Evolutionary conservation across 1,140 invertebrate species (phyloP), one percentile per base, ranked within the genome.

Genomic region (Andricus grossulariae): DNA sequence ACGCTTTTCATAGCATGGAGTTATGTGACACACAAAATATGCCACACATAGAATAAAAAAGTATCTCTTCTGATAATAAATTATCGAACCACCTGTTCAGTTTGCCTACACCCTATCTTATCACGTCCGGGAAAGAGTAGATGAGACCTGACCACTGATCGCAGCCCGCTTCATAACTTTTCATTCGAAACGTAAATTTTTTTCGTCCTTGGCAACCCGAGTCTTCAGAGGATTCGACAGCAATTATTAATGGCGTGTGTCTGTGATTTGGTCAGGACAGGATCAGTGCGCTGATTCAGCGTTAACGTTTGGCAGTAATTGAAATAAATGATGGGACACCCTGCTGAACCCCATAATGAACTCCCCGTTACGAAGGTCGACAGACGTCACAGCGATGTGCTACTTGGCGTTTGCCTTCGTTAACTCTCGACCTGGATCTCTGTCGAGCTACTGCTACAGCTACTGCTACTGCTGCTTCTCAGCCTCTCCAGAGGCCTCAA

Each of bases 221-320:
- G 52, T 19, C 52, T 54, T 18, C 10, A 18, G 52, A 18, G n/a
- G 25, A 66, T 66, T 66, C 60, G 60, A 66, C 60, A 66, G 13
- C n/a, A 15, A 15, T 54, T 73, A 78, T 77, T 84, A 84, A 80
- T 71, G 77, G 70, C 54, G 66, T 49, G 72, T 51, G 55, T 75
- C 78, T 54, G 70, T 78, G 78, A 83, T 82, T 80, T 77, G 71
- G 76, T 57, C 18, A 45, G 51, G 54, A 77, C 73, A 73, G 32
- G 7, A 18, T 66, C 25, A 57, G 39, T 70, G 49, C 45, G 79
- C 81, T 84, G 82, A 86, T 80, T 85, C 81, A 85, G 79, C 81
- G 72, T 76, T 54, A 75, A 55, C 77, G 77, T 86, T 85, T 79
- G 74, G 57, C 83, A 83, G 78, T 86, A 84, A 86, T 86, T 84